phyloP scores from a whole-genome alignment of 2,888 invertebrate genomes.

The Cheilosia scutellata region DNA sequence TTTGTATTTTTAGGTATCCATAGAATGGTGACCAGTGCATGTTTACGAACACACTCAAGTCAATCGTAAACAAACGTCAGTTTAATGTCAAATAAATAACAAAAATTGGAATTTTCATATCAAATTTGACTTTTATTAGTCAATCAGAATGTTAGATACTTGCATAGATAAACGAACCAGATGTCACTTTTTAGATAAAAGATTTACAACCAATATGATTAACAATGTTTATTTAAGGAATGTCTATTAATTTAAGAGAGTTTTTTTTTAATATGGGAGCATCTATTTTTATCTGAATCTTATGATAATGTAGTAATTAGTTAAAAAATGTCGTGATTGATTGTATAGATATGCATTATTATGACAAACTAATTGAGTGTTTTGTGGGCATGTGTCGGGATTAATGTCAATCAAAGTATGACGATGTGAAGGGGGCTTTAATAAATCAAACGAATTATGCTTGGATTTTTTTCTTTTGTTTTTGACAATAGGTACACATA shows the following conservation, averaged over 20 bases:
- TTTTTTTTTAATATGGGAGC: not conserved
- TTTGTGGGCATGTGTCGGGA: constrained; percentile 52
- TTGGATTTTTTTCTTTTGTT: constrained; percentile 8
- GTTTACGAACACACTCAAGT: constrained; percentile 39
- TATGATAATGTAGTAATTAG: constrained; percentile 28
- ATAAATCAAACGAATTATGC: constrained; percentile 8
- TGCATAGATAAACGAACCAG: constrained; percentile 38
- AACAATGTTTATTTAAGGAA: constrained; percentile 17
- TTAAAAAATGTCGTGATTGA: constrained; percentile 35
- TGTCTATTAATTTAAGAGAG: not conserved
- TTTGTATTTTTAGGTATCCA: not conserved
- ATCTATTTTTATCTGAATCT: not conserved
- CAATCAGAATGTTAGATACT: constrained; percentile 41
- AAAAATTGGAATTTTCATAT: constrained; percentile 52
- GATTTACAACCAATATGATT: constrained; percentile 39
- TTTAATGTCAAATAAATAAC: constrained; percentile 68
- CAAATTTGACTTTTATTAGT: constrained; percentile 60
- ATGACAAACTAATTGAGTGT: constrained; percentile 57
- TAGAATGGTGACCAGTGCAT: constrained; percentile 6
- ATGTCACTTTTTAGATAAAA: constrained; percentile 17
- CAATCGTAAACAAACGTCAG: constrained; percentile 59
- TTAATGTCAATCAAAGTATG: constrained; percentile 55
- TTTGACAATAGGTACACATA: not conserved
- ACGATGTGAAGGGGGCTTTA: constrained; percentile 12
- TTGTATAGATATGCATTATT: constrained; percentile 38